A percentile compares a stretch with the other conserved stretches of the same genome.
These are phyloP conservation scores for Tethya wilhelma DNA, from an alignment of 37 sponge, comb jelly and placozoan species.

Conservation along the genomic window DNA sequence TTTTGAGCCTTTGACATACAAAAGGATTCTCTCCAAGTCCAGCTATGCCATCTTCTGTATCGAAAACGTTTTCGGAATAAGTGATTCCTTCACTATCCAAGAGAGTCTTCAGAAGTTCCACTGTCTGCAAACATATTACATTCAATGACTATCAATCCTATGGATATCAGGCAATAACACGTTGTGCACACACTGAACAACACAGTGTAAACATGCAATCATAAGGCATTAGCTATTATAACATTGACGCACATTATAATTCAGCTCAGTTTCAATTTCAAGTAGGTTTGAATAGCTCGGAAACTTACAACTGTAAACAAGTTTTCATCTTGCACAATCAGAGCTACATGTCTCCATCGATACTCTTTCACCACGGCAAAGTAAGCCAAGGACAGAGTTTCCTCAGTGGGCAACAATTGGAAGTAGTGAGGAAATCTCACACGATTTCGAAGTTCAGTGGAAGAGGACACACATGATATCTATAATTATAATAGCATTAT, in stretches of 20 bases:
- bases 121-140: slow-evolving; percentile 9
- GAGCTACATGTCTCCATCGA: slow-evolving; percentile 34
- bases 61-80: slow-evolving; percentile 13
- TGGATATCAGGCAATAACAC: neutral
- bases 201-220: neutral
- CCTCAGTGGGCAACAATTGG: slow-evolving; percentile 53
- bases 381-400: slow-evolving; percentile 14
- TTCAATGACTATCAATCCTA: neutral
- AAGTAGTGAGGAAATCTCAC: slow-evolving; percentile 31
- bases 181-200: neutral
- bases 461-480: slow-evolving; percentile 61
- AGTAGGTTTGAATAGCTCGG: neutral
- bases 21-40: slow-evolving; percentile 28
- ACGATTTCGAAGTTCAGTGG: slow-evolving; percentile 26
- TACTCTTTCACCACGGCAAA: slow-evolving; percentile 23
- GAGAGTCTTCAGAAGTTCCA: slow-evolving; percentile 8
- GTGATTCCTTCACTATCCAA: neutral
- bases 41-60: slow-evolving; percentile 6
- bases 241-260: too few relatives aligned
- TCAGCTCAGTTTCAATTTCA: neutral
- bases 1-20: slow-evolving; percentile 41
- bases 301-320: slow-evolving; percentile 49
- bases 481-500: too few relatives aligned
- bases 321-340: slow-evolving; percentile 63
- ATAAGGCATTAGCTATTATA: too few relatives aligned